Evolutionary conservation across 2,113 vertebrate genomes (phyloP).

Genomic region (Phocoena phocoena): DNA sequence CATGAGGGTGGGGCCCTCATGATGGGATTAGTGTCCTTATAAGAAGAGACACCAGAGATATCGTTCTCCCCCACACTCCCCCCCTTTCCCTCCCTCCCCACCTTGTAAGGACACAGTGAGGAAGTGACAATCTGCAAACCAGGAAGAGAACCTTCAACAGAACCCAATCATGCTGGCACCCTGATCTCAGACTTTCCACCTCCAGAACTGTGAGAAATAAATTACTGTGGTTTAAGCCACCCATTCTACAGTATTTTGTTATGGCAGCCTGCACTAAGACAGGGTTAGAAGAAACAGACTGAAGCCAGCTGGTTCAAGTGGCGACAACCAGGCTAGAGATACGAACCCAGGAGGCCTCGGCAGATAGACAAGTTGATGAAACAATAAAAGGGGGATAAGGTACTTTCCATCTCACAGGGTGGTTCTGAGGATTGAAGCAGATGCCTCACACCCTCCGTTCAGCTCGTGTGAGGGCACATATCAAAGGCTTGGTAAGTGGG

Average conservation of each 20-base stretch:
- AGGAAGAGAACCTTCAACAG: not conserved
- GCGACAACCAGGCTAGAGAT: not conserved
- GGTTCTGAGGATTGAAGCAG: not conserved
- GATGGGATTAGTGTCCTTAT: not conserved
- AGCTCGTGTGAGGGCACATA: rapidly evolving
- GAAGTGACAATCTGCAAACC: not conserved
- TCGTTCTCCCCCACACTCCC: rapidly evolving
- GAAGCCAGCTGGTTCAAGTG: not conserved
- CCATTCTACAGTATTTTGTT: not conserved
- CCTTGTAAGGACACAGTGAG: not conserved
- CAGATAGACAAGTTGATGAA: not conserved
- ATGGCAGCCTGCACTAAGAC: not conserved
- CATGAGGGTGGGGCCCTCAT: not conserved
- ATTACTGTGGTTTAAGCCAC: not conserved
- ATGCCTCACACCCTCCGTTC: rapidly evolving
- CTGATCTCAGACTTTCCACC: not conserved
- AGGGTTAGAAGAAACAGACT: not conserved
- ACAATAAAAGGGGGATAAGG: not conserved
- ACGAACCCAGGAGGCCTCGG: not conserved
- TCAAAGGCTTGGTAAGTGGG: not conserved
- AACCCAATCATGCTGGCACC: not conserved
- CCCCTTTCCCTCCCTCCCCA: rapidly evolving
- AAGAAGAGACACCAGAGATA: not conserved
- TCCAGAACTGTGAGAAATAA: not conserved
- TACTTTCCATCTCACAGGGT: not conserved